Evolutionary conservation across 2,797 vertebrate genomes (phyloP), one percentile per base, ranked within the genome.

Genomic region (Nannoperca obscura): DNA sequence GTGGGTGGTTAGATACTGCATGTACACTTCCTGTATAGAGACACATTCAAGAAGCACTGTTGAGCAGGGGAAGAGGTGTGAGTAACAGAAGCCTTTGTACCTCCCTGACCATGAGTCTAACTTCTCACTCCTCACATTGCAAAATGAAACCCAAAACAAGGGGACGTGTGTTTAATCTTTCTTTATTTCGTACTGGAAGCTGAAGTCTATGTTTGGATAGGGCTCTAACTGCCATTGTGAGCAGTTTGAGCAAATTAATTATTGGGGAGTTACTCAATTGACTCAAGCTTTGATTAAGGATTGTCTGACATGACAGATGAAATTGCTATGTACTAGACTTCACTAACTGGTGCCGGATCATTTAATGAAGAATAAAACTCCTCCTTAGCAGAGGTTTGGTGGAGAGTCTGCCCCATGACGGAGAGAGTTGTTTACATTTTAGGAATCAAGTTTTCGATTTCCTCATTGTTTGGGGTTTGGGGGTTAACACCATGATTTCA

Each of bases 1-100:
- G 50, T 75, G 63, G 78, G 84, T 36, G 83, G 80, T 58, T 38
- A 80, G 40, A 81, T 54, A 68, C 66, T 68, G 54, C 53, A 59
- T 64, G 69, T 65, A 47, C 67, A 63, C 69, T 85, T 86, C 81
- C 78, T 62, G 34, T 77, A 46, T 2, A 58, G 46, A 78, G 55
- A 58, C 47, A 52, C 55, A 74, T 76, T 79, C 15, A 82, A 68
- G n/a, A 76, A 44, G 34, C 10, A 61, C 49, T 60, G 71, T 30
- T 64, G 57, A 78, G 52, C 27, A 36, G 62, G 27, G 63, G 79
- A 71, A 81, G 59, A 27, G 17, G 55, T 69, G 61, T 42, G 46
- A 54, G 19, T 27, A 72, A 77, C 68, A 52, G 62, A 82, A 36
- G 44, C 65, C 36, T 79, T 73, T 80, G 20, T 77, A 34, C 27